phyloP scores from a whole-genome alignment of 2,888 invertebrate genomes.

The Pterostichus madidus region DNA sequence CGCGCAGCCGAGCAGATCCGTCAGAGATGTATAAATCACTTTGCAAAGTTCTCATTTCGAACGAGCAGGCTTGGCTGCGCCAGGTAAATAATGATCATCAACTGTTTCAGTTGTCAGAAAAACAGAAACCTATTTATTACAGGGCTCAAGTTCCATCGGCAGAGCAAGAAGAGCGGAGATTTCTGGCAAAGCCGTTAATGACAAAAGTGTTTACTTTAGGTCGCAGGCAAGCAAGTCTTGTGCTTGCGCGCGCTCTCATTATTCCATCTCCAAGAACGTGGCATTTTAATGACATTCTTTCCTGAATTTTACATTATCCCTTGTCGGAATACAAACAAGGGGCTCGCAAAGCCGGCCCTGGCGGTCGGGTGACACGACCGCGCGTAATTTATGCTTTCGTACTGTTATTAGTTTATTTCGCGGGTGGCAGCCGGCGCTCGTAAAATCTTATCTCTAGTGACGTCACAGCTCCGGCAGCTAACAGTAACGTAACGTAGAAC shows the following conservation, averaged over 20 bases:
- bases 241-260: constrained; percentile 58
- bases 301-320: constrained; percentile 65
- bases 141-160: constrained; percentile 31
- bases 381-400: constrained; percentile 56
- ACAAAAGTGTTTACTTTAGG: constrained; percentile 65
- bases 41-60: constrained; percentile 60
- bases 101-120: constrained; percentile 66
- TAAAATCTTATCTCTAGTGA: constrained; percentile 58
- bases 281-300: constrained; percentile 66
- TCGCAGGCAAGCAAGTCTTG: constrained; percentile 22
- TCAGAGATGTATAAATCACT: constrained; percentile 56
- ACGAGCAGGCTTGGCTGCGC: constrained; percentile 6
- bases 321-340: constrained; percentile 59
- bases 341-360: constrained; percentile 33
- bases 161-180: constrained; percentile 30
- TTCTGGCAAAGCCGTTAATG: constrained; percentile 61
- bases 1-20: neutral
- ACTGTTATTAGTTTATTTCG: constrained; percentile 54
- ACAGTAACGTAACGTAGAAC: neutral
- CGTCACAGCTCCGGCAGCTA: constrained; percentile 36
- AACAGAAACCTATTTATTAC: constrained; percentile 67
- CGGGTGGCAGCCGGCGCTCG: constrained; percentile 39
- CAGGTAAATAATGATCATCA: constrained; percentile 67
- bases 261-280: constrained; percentile 66
- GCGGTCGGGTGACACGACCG: constrained; percentile 14